A percentile compares a stretch with the other conserved stretches of the same genome.
Conservation (phyloP, 2,797 vertebrate species). For the Erethizon dorsatum region DNA sequence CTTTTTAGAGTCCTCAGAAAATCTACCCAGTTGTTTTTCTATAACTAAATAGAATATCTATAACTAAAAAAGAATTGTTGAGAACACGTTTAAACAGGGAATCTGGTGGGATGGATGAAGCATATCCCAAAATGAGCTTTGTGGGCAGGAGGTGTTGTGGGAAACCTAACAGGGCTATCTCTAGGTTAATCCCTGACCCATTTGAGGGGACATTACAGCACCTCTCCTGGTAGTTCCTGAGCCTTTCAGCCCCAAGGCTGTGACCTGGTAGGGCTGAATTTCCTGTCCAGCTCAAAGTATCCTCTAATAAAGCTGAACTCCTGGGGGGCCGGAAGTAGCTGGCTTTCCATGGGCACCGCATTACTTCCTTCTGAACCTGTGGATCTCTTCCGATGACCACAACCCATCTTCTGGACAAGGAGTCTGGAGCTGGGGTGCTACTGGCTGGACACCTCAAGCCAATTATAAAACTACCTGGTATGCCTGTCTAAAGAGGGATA, state of each 20-base stretch:
- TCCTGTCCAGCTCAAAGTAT: background rate
- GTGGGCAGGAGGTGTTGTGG: background rate
- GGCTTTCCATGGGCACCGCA: no score
- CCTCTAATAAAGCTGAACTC: background rate
- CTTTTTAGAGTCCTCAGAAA: background rate
- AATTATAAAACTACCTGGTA: background rate
- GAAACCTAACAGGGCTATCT: background rate
- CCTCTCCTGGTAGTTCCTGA: background rate
- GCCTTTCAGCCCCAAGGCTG: background rate
- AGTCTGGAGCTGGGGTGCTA: background rate
- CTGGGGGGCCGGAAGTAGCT: background rate
- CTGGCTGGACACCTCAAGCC: background rate
- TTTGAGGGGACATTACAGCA: background rate
- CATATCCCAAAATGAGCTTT: background rate
- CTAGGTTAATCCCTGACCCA: background rate
- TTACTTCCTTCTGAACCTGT: background rate
- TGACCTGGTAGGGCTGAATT: background rate
- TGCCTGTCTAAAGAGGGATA: background rate
- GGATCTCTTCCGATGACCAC: background rate
- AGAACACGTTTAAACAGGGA: background rate
- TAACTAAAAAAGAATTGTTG: background rate
- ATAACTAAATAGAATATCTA: no score
- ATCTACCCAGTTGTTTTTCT: background rate
- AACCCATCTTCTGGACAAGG: background rate
- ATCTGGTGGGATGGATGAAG: background rate